Base-by-base conservation (phyloP, 2,888 invertebrate species). In the Caenorhabditis virilis region DNA sequence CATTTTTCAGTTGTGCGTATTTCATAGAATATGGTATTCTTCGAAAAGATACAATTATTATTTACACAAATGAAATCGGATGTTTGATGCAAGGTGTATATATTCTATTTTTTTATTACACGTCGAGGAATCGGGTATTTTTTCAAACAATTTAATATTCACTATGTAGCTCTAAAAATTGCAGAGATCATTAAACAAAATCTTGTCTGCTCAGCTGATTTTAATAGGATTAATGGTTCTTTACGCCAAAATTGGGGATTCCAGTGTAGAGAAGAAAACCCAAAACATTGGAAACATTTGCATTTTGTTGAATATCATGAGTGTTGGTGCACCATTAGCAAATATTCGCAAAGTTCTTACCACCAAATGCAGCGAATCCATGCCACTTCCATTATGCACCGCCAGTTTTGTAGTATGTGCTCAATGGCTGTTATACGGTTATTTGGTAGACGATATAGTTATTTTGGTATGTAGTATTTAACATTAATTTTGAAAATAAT, bases 331-430 rank as follows among this genome's bases (percentile, higher is more conserved):
- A 20, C 80, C 80, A 7, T 57, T 80, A 18, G 39, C 71, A 11
- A 74, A 67, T 26, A 59, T 75, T 27, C 66, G 69, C 46, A 71
- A 72, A 48, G 74, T 72, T 36, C 16, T 42, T 7, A 15, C 42
- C 15, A 90, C 90, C 16, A 89, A 91, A 85, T 91, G 90, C 84
- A 91, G 93, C 0, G 91, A 90, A 64, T 89, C 89, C 35, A 87
- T 95, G 84, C 93, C 94, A 5, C 91, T 94, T 83, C 91, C 92
- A 9, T 87, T 95, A 59, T 92, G 93, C 78, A 85, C 91, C 33
- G 89, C 91, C 73, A 92, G 91, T 69, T 88, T 91, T 27, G 79
- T 91, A 6, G 91, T 93, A 15, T 88, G 90, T 23, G 87, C 88
- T 68, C 88, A 89, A 82, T 93, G 92, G 93, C 86, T 90, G 50